phyloP scores from a whole-genome alignment of 2,113 vertebrate genomes.

The Silurus meridionalis region DNA sequence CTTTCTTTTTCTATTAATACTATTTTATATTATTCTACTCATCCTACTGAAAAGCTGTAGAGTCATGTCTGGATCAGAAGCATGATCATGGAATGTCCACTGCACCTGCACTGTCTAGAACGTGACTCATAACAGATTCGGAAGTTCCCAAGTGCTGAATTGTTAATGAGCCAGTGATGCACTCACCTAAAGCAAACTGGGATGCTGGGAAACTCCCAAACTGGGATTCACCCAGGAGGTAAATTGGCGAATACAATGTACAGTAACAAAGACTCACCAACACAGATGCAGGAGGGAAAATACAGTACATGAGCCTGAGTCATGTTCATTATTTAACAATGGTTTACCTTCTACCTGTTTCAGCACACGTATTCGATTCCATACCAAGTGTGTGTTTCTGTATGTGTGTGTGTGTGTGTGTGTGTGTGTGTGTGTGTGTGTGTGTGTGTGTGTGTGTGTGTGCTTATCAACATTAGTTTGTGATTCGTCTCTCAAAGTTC shows the following conservation, averaged over 20 bases:
- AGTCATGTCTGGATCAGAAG: background rate
- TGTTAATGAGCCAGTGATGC: background rate
- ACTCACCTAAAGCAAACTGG: conserved; percentile 26
- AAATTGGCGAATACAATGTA: background rate
- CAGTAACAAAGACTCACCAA: conserved; percentile 10
- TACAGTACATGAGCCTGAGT: conserved; percentile 5
- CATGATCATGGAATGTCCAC: conserved; percentile 5
- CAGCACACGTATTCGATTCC: background rate
- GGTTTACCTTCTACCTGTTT: conserved; percentile 4
- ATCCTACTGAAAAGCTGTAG: background rate
- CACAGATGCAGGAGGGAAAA: background rate
- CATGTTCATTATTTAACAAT: background rate
- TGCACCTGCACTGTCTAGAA: conserved; percentile 35
- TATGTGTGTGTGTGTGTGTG: background rate
- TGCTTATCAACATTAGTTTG: conserved; percentile 18
- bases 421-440: background rate
- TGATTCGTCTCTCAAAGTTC: conserved; percentile 15
- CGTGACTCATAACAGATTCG: conserved; percentile 40
- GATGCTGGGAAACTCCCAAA: background rate
- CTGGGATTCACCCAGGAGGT: background rate
- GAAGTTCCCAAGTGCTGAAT: background rate
- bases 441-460: background rate
- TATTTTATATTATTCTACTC: background rate
- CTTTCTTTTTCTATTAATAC: background rate
- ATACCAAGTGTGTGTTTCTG: background rate